These are phyloP conservation scores for Frankliniella intonsa DNA, from an alignment of 2,888 invertebrate genomes.

Conservation along the genomic window DNA sequence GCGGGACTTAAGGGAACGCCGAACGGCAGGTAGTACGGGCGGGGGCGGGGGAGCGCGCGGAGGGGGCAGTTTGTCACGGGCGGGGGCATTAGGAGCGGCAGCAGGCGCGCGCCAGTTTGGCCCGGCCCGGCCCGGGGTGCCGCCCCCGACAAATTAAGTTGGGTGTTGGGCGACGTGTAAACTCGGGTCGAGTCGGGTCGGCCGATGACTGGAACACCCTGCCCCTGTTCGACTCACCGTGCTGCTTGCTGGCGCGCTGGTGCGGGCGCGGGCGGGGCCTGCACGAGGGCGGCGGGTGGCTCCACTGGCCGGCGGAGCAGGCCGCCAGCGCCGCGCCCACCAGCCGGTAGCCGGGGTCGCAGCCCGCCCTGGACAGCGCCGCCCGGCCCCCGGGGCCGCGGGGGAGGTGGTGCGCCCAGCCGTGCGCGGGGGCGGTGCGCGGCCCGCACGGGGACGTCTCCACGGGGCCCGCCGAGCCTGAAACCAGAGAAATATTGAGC, in stretches of 20 bases:
- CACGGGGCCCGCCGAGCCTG: background rate
- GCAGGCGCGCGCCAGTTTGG: background rate
- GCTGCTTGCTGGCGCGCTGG: background rate
- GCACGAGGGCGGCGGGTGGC: constrained; percentile 5
- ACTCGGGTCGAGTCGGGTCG: too few relatives aligned
- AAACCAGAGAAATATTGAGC: background rate
- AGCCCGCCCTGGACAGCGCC: background rate
- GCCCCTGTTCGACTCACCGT: too few relatives aligned
- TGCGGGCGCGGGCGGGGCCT: background rate
- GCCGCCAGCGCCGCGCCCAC: background rate
- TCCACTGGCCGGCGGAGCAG: background rate
- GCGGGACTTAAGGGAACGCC: too few relatives aligned
- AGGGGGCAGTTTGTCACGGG: background rate
- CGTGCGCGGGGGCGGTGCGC: constrained; percentile 5
- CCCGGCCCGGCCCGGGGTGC: too few relatives aligned
- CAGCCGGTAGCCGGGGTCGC: constrained; percentile 5
- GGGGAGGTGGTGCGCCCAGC: background rate
- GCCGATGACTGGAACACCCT: too few relatives aligned
- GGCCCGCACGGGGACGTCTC: background rate
- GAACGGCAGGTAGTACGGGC: background rate
- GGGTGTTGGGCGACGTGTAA: too few relatives aligned
- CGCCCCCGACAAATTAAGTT: too few relatives aligned
- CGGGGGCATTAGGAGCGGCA: background rate
- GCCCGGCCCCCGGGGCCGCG: background rate
- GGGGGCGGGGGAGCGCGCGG: background rate